A percentile compares a stretch with the other conserved stretches of the same genome.
Conservation (phyloP, 2,888 invertebrate genomes). For the Galerucella nymphaeae region DNA sequence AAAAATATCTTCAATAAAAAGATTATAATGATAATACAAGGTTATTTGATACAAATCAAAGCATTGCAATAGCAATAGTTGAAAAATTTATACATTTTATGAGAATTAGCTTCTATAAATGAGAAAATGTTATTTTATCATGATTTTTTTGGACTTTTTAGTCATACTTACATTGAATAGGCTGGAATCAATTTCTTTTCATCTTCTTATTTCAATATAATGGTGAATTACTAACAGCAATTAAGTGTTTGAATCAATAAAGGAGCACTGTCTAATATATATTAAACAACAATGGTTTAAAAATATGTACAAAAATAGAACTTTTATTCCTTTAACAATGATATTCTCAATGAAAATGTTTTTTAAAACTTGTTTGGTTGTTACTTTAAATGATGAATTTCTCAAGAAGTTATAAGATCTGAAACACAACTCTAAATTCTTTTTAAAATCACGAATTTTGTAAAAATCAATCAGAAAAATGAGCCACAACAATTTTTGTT, state of each 20-base stretch:
- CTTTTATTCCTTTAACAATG: conserved; percentile 7
- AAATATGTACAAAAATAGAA: conserved; percentile 16
- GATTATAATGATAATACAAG: background rate
- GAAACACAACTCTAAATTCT: background rate
- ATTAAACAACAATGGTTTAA: conserved; percentile 16
- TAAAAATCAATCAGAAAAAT: conserved; percentile 16
- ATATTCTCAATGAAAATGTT: conserved; percentile 6
- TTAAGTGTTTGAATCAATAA: conserved; percentile 1
- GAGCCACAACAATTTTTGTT: conserved; percentile 12
- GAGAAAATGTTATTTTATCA: background rate
- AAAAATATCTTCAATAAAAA: too few relatives aligned
- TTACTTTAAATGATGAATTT: background rate
- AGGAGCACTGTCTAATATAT: conserved; percentile 11
- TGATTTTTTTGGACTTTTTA: background rate
- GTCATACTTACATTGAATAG: conserved; percentile 7
- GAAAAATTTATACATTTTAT: background rate
- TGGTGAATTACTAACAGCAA: background rate
- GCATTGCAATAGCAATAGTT: background rate
- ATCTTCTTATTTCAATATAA: conserved; percentile 3
- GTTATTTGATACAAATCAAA: background rate
- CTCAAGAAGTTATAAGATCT: background rate
- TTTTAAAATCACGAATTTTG: background rate
- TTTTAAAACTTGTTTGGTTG: background rate
- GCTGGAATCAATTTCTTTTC: background rate
- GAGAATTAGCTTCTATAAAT: background rate